Evolutionary conservation across 2,797 vertebrate species (phyloP).

Genomic region (Clarias platycephalus): DNA sequence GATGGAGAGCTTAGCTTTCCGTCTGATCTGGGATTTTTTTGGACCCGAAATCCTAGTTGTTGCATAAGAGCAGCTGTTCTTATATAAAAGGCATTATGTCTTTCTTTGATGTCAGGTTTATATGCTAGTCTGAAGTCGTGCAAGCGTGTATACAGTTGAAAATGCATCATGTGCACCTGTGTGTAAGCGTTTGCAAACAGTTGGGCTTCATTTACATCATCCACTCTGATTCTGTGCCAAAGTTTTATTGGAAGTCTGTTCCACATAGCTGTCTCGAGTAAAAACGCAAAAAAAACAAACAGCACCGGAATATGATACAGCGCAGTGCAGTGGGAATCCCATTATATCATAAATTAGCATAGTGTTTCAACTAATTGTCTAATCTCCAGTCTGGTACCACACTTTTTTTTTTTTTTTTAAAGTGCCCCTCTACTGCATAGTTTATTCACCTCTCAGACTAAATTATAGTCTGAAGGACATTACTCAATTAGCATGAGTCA

Average conservation of each 20-base stretch:
- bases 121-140: constrained; percentile 11
- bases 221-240: constrained; percentile 19
- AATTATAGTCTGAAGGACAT: constrained; percentile 39
- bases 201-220: constrained; percentile 23
- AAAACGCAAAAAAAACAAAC: background rate
- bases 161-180: constrained; percentile 19
- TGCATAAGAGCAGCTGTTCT: constrained; percentile 33
- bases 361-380: constrained; percentile 20
- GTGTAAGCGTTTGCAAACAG: constrained; percentile 14
- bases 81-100: constrained; percentile 44
- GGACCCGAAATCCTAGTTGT: background rate
- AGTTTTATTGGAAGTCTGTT: constrained; percentile 17
- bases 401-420: background rate
- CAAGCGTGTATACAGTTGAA: background rate
- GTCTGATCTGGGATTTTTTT: constrained; percentile 34
- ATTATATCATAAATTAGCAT: constrained; percentile 10
- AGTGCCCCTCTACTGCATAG: background rate
- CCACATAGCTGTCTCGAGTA: background rate
- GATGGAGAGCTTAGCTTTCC: constrained; percentile 50
- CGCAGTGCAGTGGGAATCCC: background rate
- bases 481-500: constrained; percentile 28
- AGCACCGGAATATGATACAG: background rate
- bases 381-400: background rate
- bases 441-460: constrained; percentile 10
- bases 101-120: constrained; percentile 56